Base-by-base conservation (phyloP, 35 echinoderm and acorn worm species). In the Apostichopus parvimensis region DNA sequence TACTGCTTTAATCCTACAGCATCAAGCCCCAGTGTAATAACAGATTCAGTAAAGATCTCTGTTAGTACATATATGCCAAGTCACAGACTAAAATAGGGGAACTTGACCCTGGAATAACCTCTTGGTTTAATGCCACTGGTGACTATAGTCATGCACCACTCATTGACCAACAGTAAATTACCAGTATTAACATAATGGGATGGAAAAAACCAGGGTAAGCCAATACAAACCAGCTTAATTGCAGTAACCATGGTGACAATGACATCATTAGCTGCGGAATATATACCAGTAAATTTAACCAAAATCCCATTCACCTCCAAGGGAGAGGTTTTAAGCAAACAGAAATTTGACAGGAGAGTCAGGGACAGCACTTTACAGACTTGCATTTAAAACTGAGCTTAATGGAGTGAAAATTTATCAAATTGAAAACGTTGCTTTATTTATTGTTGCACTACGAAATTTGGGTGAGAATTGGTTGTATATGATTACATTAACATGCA, bases 181-280 rank as follows among this genome's bases (percentile, higher is more conserved):
- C 71, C 71, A 75, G 71, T 75, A 75, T 75, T 75, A 75, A 22
- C 17, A 75, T 75, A 75, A 75, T 75, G 17, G 13, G 55, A 84
- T 59, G n/a, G 54, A 20, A 45, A 45, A 45, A 84, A 18, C 81
- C 55, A 58, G 81, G 81, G 45, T 84, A 84, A 59, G 54, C 57
- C 56, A 58, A 84, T 84, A 59, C 81, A 84, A 84, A 84, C 81
- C 81, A 84, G 81, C 81, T 84, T 84, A 84, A 84, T 84, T 84
- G 81, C 81, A 84, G 54, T 84, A 58, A 54, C 81, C 81, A 84
- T 84, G 54, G 81, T 23, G 57, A 84, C 81, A 84, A 84, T 84
- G 81, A 84, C 81, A 84, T 84, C 81, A 84, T 84, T 84, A 18
- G 55, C 54, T 84, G 15, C 57, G 23, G 57, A 84, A 59, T 84